Evolutionary conservation across 1,140 invertebrate genomes (phyloP), one percentile per base, ranked within the genome.

Genomic region (Mercenaria mercenaria): DNA sequence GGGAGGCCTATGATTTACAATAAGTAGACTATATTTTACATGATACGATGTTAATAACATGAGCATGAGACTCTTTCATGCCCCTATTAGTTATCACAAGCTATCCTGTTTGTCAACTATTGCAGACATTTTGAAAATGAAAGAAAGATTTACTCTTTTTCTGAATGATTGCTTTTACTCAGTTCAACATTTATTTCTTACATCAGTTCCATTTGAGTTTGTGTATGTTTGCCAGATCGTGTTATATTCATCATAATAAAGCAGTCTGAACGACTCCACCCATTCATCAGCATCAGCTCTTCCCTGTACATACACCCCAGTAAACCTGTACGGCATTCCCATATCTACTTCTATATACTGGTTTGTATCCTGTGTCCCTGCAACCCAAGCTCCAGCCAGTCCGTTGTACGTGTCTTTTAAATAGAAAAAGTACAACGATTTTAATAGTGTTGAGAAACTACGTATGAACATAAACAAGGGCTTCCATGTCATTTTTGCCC

Each of bases 361-460:
- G 87, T 90, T 88, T 3, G 43, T 50, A 56, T 93, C 92, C 39
- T 20, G 79, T 15, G 67, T 47, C 1, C 74, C 89, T 23, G 92
- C 80, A 18, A 92, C 89, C 92, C 92, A 93, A 15, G 87, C 92
- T 52, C 92, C 92, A 34, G 86, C 84, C 34, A 88, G 32, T n/a
- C 67, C 64, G 20, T 86, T 86, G 50, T 83, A 82, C 6, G 18
- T 50, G 13, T 74, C 90, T 91, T 29, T 23, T 37, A 34, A 64
- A 39, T 47, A 50, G 32, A n/a, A 82, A 50, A 20, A 80, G n/a
- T 61, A n/a, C n/a, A n/a, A n/a, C n/a, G n/a, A n/a, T n/a, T n/a
- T n/a, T n/a, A n/a, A n/a, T n/a, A n/a, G n/a, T n/a, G n/a, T n/a
- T n/a, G n/a, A n/a, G n/a, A n/a, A n/a, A n/a, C n/a, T n/a, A n/a